Evolutionary conservation across 2,888 invertebrate species (phyloP).

Genomic region (Leptinotarsa rubiginosa): DNA sequence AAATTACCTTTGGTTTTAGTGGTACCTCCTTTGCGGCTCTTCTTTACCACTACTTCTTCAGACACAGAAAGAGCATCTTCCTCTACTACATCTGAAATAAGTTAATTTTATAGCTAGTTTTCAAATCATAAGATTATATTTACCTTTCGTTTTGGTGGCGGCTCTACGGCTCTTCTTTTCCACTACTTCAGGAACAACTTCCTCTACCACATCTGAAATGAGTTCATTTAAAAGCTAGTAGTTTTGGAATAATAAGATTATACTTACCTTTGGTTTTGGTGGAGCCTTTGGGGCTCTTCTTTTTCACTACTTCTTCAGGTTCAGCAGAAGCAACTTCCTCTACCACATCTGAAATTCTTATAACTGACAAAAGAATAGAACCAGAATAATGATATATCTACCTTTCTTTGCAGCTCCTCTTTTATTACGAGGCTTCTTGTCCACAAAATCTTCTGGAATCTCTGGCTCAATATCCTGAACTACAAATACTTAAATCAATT

Average conservation of each 20-base stretch:
- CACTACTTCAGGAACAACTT: too few species aligned
- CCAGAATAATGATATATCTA: not conserved
- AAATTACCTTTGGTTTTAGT: too few species aligned
- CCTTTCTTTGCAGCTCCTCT: not conserved
- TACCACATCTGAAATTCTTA: not conserved
- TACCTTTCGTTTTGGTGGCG: too few species aligned
- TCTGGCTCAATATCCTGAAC: conserved; percentile 3
- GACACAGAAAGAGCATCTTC: too few species aligned
- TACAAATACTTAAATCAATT: not conserved
- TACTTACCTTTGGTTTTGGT: conserved; percentile 18
- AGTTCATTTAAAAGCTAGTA: too few species aligned
- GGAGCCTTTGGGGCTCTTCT: conserved; percentile 17
- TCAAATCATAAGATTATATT: not conserved
- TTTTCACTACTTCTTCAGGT: conserved; percentile 7
- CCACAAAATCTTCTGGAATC: not conserved
- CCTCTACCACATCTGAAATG: too few species aligned
- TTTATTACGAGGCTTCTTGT: not conserved
- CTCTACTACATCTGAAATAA: too few species aligned
- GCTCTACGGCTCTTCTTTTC: too few species aligned
- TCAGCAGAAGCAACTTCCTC: conserved; percentile 10
- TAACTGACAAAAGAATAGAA: not conserved
- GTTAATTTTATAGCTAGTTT: too few species aligned
- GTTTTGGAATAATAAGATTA: not conserved
- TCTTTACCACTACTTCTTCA: too few species aligned
- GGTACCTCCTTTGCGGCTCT: too few species aligned